These are phyloP conservation scores for Perodicticus potto DNA, from an alignment of 2,797 vertebrate species.

Conservation along the genomic window DNA sequence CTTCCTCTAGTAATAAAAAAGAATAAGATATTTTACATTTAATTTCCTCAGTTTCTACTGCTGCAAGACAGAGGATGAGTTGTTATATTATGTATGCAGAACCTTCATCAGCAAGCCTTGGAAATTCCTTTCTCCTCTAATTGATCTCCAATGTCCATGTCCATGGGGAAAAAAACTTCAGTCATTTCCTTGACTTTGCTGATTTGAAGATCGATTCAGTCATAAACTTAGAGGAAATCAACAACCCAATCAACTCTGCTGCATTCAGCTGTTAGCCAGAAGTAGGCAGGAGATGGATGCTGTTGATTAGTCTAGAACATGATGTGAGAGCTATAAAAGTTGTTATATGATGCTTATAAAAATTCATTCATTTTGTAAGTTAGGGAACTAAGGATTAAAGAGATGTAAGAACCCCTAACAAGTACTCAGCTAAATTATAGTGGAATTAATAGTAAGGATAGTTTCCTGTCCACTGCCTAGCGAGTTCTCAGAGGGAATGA, in stretches of 20 bases:
- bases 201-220: background rate
- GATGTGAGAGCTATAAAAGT: background rate
- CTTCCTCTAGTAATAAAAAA: background rate
- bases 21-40: background rate
- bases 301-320: background rate
- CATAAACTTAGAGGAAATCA: background rate
- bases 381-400: background rate
- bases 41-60: too few species aligned
- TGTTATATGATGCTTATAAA: background rate
- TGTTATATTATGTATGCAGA: background rate
- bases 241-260: background rate
- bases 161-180: background rate
- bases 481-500: too few species aligned
- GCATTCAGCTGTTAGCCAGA: background rate
- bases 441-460: too few species aligned
- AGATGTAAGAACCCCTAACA: background rate
- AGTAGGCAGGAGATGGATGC: background rate
- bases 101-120: background rate
- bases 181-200: background rate
- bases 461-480: too few species aligned
- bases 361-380: background rate
- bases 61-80: background rate
- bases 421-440: too few species aligned
- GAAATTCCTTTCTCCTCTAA: background rate
- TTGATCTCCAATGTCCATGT: constrained; percentile 51